Conservation (phyloP, 2,113 vertebrate genomes). For the mouse (Mus musculus) region DNA sequence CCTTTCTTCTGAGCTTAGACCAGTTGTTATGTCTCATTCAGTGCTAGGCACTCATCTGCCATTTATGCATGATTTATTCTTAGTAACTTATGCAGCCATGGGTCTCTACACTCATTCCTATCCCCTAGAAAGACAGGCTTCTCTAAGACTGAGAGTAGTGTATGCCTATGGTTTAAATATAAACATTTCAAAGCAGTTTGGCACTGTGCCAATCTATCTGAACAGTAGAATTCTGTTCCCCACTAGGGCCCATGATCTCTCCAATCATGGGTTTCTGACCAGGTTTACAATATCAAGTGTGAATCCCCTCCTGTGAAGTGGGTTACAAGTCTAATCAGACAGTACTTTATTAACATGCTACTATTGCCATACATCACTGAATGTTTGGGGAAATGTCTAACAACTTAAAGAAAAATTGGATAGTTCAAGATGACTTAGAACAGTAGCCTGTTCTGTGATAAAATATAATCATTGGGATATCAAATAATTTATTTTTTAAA, state of each 20-base stretch:
- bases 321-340: background rate
- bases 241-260: too few species aligned
- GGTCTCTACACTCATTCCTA: background rate
- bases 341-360: background rate
- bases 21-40: background rate
- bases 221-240: background rate
- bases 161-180: background rate
- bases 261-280: background rate
- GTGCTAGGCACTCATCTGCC: background rate
- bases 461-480: background rate
- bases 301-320: too few species aligned
- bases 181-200: background rate
- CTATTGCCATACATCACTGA: background rate
- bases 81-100: background rate
- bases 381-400: background rate
- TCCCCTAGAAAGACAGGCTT: background rate
- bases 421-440: background rate
- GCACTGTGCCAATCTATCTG: background rate
- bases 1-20: background rate
- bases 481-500: background rate
- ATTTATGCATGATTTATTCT: background rate
- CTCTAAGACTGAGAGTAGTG: background rate
- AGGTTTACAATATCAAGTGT: background rate
- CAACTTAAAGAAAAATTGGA: background rate
- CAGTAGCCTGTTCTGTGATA: slow-evolving; percentile 21